A percentile compares a stretch with the other conserved stretches of the same genome.
phyloP scores from a whole-genome alignment of 2,113 vertebrate species.

The Nothobranchius furzeri region DNA sequence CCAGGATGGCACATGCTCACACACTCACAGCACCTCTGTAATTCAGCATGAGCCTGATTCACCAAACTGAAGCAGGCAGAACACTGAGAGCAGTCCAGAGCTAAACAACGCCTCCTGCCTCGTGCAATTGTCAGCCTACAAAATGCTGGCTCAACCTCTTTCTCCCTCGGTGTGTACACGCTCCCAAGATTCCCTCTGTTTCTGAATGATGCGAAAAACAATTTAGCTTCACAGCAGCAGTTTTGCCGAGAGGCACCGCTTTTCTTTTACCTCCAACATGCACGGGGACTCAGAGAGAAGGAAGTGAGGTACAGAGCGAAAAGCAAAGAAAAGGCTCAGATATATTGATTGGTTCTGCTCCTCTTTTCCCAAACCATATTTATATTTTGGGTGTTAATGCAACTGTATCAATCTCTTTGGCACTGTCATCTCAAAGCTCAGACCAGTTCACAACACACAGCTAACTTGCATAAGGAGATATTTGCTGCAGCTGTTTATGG shows the following conservation, averaged over 20 bases:
- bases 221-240: constrained; percentile 65
- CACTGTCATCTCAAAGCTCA: constrained; percentile 42
- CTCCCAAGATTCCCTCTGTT: constrained; percentile 53
- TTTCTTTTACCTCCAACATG: constrained; percentile 39
- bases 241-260: constrained; percentile 49
- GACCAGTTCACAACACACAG: constrained; percentile 46
- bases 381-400: constrained; percentile 62
- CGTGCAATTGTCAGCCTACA: constrained; percentile 31
- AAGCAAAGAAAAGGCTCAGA: constrained; percentile 29
- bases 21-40: constrained; percentile 28
- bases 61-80: constrained; percentile 48
- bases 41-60: constrained; percentile 25
- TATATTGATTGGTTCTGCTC: constrained; percentile 52
- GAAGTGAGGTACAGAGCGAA: constrained; percentile 1
- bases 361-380: constrained; percentile 41
- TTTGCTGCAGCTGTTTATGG: constrained; percentile 10
- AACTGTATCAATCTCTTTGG: constrained; percentile 64
- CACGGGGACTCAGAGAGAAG: constrained; percentile 22
- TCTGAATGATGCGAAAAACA: constrained; percentile 64
- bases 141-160: constrained; percentile 53
- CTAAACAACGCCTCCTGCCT: constrained; percentile 42
- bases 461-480: constrained; percentile 16
- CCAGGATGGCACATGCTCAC: background rate
- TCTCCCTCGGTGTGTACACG: constrained; percentile 29
- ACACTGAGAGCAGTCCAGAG: constrained; percentile 42